Evolutionary conservation across 2,113 vertebrate genomes (phyloP).

Genomic region (Isurus oxyrinchus): DNA sequence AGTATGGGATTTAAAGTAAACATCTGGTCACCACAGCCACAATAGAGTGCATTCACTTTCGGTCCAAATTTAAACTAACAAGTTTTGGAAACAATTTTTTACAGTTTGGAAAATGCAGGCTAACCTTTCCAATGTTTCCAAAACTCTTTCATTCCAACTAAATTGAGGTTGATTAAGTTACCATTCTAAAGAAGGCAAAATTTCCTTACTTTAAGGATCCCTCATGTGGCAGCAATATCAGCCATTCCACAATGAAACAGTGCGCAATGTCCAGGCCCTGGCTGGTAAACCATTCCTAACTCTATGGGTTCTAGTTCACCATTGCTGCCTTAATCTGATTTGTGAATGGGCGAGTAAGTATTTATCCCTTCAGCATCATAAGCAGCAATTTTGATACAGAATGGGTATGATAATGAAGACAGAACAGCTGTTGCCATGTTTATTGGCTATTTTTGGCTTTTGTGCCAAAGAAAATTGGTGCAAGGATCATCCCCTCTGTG

Average conservation of each 20-base stretch:
- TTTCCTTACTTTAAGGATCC: slow-evolving; percentile 30
- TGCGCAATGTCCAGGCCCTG: not conserved
- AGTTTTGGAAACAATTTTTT: slow-evolving; percentile 46
- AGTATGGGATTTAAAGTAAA: slow-evolving; percentile 69
- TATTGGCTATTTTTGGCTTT: not conserved
- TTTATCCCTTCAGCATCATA: not conserved
- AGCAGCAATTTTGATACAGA: not conserved
- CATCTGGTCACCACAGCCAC: slow-evolving; percentile 63
- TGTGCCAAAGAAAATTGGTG: not conserved
- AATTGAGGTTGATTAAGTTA: slow-evolving; percentile 38
- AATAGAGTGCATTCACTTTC: slow-evolving; percentile 60
- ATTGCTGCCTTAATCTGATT: not conserved
- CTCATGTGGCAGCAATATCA: slow-evolving; percentile 20
- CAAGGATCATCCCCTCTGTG: not conserved
- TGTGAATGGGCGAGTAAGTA: not conserved
- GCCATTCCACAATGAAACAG: slow-evolving; percentile 28
- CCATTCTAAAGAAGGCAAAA: slow-evolving; percentile 27
- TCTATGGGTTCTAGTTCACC: not conserved
- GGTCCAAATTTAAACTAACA: slow-evolving; percentile 59
- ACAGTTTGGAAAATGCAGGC: slow-evolving; percentile 36
- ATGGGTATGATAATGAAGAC: not conserved
- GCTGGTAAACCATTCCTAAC: not conserved
- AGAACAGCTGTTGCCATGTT: not conserved
- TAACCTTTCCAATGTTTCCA: slow-evolving; percentile 35
- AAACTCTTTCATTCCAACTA: slow-evolving; percentile 38